Evolutionary conservation across 2,113 vertebrate genomes (phyloP), one percentile per base, ranked within the genome.

Genomic region (Dolichotis patagonum): DNA sequence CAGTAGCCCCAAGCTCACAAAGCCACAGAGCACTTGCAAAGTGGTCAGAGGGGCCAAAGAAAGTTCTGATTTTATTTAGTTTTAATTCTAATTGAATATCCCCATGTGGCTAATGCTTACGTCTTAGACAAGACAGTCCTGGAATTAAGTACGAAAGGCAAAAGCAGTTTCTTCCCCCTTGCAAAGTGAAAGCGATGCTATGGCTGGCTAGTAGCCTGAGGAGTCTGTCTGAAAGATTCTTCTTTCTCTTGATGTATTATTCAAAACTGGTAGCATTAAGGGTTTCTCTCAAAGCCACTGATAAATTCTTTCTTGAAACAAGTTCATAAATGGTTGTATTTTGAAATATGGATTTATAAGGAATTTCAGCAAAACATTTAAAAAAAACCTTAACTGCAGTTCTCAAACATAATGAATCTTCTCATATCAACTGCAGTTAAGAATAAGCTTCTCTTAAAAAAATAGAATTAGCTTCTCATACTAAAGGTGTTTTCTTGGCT

Each of bases 71-170:
- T 89, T 69, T 54, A 38, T 86, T 84, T 81, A n/a, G 85, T 73
- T 96, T 93, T 83, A 67, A 78, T 67, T 95, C 63, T 65, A 77
- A 73, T 80, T 96, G 77, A 96, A 49, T 91, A 92, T 20, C n/a
- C 28, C 75, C 19, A 38, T 65, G 49, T 69, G 38, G 43, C n/a
- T 91, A 81, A 93, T 52, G 65, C 20, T 7, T 20, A 35, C 30
- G 16, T 86, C 75, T 60, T 94, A 10, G 52, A 93, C 49, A 81
- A 5, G 38, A 52, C 6, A 24, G 22, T 86, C 94, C 30, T 84
- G 88, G 46, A 32, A 60, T 75, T 93, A 91, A 89, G 26, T 88
- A 93, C 1, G 17, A 83, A 96, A 1, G 32, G 67, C 38, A 69
- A 35, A 84, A 32, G 9, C 1, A 87, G 0, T 77, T 93, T 97